Evolutionary conservation across 2,888 invertebrate species (phyloP).

Genomic region (Tethea ocularis): DNA sequence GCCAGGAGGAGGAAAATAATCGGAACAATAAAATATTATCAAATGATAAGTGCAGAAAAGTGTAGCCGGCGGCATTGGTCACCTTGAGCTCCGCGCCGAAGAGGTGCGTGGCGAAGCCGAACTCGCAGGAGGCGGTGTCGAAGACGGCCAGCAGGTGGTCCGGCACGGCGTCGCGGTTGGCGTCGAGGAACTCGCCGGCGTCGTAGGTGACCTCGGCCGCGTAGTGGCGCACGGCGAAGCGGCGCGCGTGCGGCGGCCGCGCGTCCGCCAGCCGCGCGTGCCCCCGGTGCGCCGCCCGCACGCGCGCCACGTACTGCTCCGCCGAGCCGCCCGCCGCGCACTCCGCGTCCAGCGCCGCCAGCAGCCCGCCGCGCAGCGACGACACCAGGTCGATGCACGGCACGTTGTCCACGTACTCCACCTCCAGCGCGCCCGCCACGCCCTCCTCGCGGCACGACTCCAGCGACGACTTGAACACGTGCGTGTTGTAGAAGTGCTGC

Average conservation of each 20-base stretch:
- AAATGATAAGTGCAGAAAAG: no score
- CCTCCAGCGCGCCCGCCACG: slow-evolving; percentile 93
- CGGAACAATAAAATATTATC: no score
- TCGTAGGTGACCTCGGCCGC: slow-evolving; percentile 91
- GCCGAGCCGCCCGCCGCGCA: slow-evolving; percentile 92
- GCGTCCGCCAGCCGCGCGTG: slow-evolving; percentile 92
- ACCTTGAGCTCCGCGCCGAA: slow-evolving; percentile 95
- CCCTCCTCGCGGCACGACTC: slow-evolving; percentile 97
- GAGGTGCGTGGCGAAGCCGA: slow-evolving; percentile 98
- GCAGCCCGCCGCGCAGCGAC: slow-evolving; percentile 94
- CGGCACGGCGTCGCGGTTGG: slow-evolving; percentile 95
- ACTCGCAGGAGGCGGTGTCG: slow-evolving; percentile 95
- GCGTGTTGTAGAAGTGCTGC: slow-evolving; percentile 99
- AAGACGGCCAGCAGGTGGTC: slow-evolving; percentile 97
- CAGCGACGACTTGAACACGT: slow-evolving; percentile 96
- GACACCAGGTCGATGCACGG: slow-evolving; percentile 98
- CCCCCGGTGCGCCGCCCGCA: slow-evolving; percentile 79
- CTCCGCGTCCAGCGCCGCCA: slow-evolving; percentile 96
- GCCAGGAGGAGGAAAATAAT: no score
- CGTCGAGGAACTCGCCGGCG: slow-evolving; percentile 94
- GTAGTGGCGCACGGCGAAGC: slow-evolving; percentile 96
- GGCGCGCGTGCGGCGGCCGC: slow-evolving; percentile 90
- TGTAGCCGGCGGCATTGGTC: slow-evolving; percentile 36
- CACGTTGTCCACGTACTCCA: slow-evolving; percentile 97
- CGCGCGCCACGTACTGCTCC: slow-evolving; percentile 68